These are phyloP conservation scores for Clepsis dumicolana DNA, from an alignment of 2,888 invertebrate genomes.

Conservation along the genomic window DNA sequence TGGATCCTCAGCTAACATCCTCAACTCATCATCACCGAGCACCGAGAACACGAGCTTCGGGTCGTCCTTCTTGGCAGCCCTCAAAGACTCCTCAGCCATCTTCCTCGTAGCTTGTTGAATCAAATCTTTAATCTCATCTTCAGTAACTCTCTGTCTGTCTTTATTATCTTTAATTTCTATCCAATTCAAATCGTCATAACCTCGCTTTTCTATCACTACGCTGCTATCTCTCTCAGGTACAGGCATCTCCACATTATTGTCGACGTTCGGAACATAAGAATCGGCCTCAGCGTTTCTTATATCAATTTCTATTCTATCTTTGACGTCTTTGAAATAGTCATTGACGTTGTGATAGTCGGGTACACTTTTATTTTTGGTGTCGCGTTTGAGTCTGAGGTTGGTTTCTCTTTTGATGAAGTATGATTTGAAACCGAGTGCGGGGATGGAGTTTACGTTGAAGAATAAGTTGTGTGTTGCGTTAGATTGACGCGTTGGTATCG, in stretches of 20 bases:
- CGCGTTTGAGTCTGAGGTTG: slow-evolving; percentile 50
- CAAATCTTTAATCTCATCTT: slow-evolving; percentile 53
- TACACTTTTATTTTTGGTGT: slow-evolving; percentile 42
- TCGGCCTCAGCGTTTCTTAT: slow-evolving; percentile 52
- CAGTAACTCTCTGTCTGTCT: slow-evolving; percentile 30
- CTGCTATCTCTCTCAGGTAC: slow-evolving; percentile 18
- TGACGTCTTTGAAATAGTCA: slow-evolving; percentile 55
- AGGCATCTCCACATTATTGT: background rate
- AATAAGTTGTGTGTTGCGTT: slow-evolving; percentile 89
- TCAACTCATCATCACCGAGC: slow-evolving; percentile 65
- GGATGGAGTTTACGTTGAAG: slow-evolving; percentile 88
- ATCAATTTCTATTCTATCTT: slow-evolving; percentile 51
- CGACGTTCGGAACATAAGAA: background rate
- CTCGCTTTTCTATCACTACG: background rate
- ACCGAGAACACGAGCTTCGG: slow-evolving; percentile 52
- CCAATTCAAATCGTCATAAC: slow-evolving; percentile 47
- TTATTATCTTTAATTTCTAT: slow-evolving; percentile 50
- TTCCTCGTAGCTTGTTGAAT: slow-evolving; percentile 49
- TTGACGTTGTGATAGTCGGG: slow-evolving; percentile 53
- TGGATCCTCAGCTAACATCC: slow-evolving; percentile 73
- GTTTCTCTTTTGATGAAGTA: slow-evolving; percentile 79
- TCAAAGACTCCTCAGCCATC: slow-evolving; percentile 28
- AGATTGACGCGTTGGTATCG: slow-evolving; percentile 87
- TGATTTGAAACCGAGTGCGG: slow-evolving; percentile 89
- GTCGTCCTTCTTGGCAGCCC: slow-evolving; percentile 43